These are phyloP conservation scores for Dysmachus trigonus DNA, from an alignment of 2,888 invertebrate genomes.

Conservation along the genomic window DNA sequence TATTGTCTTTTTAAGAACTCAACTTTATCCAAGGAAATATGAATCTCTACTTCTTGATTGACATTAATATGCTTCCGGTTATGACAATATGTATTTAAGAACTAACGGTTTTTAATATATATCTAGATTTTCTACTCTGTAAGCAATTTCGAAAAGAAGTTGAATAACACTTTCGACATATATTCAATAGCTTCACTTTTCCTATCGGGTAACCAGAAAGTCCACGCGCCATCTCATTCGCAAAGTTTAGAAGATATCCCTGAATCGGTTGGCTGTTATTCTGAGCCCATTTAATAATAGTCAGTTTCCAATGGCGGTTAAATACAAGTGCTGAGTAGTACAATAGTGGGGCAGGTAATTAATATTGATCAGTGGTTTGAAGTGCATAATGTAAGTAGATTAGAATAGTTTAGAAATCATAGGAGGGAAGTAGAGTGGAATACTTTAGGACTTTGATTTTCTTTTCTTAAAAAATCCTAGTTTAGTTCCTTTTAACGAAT, in stretches of 20 bases:
- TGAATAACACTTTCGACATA: not conserved
- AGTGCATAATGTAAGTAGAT: not conserved
- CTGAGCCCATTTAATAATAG: not conserved
- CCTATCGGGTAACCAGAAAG: not conserved
- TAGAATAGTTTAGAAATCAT: not conserved
- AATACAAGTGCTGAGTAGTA: not conserved
- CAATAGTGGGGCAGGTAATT: not conserved
- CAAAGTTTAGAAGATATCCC: not conserved
- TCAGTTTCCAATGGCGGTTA: not conserved
- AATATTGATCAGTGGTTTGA: not conserved
- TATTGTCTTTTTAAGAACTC: too few species aligned
- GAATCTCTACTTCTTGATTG: not conserved
- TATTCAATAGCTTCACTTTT: not conserved
- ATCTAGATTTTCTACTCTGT: too few species aligned
- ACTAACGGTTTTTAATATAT: not conserved
- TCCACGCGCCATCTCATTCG: not conserved
- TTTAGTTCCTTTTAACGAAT: not conserved
- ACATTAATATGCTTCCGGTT: not conserved
- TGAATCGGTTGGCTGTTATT: not conserved
- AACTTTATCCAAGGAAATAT: too few species aligned
- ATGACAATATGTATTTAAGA: not conserved
- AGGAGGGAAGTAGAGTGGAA: not conserved
- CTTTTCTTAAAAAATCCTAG: not conserved
- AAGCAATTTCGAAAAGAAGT: too few species aligned
- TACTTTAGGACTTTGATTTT: not conserved